These are phyloP conservation scores for Acanthosepion lycidas DNA, from an alignment of 2,888 invertebrate genomes.

Conservation along the genomic window DNA sequence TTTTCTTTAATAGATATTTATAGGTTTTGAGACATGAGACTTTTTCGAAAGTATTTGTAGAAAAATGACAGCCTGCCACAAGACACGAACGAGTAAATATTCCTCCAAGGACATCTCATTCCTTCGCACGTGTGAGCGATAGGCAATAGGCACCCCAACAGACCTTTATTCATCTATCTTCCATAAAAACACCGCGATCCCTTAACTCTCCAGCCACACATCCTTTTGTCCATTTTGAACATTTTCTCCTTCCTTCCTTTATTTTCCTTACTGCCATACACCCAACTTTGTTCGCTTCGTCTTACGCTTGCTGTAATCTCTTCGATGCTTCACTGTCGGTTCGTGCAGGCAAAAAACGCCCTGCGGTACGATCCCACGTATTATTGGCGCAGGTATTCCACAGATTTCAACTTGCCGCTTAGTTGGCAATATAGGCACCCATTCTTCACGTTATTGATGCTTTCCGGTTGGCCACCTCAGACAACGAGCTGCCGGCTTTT, in stretches of 20 bases:
- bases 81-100: background rate
- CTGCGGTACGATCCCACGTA: background rate
- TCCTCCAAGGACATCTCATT: background rate
- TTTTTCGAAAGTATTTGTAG: background rate
- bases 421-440: background rate
- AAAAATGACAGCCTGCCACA: background rate
- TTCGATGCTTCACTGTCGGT: background rate
- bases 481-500: background rate
- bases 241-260: background rate
- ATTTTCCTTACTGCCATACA: background rate
- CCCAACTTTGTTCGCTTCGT: background rate
- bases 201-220: background rate
- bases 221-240: background rate
- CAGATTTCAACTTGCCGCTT: background rate
- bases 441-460: background rate
- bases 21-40: no score
- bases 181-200: background rate
- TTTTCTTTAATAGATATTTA: no score
- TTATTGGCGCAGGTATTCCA: constrained; percentile 2
- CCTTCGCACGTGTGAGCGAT: background rate
- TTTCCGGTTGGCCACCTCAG: background rate
- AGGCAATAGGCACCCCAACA: background rate
- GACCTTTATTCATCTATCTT: background rate
- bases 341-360: background rate
- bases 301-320: background rate